Evolutionary conservation across 2,888 invertebrate species (phyloP).

Genomic region (Hoplodrina ambigua): DNA sequence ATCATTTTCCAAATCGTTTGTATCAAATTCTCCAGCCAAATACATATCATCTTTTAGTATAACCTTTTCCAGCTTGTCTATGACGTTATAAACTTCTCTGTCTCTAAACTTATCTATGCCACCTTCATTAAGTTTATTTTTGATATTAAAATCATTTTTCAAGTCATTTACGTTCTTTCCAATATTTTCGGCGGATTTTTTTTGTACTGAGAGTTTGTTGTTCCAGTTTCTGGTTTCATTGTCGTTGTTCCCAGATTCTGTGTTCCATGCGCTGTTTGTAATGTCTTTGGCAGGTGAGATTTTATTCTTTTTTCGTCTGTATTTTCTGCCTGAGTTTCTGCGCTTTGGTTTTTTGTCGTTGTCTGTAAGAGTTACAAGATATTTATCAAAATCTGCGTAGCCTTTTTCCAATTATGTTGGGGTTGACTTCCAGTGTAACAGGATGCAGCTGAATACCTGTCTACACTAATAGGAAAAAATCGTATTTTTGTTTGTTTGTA

Average conservation of each 20-base stretch:
- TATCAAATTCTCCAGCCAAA: constrained; percentile 79
- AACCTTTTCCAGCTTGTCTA: constrained; percentile 83
- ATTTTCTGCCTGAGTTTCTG: constrained; percentile 80
- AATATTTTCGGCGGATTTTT: constrained; percentile 72
- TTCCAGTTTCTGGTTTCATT: constrained; percentile 54
- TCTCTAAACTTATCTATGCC: constrained; percentile 63
- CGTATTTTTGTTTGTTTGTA: too few relatives aligned
- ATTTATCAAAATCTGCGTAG: too few relatives aligned
- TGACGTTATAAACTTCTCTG: constrained; percentile 77
- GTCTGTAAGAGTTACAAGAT: constrained; percentile 41
- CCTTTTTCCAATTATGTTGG: too few relatives aligned
- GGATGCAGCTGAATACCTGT: too few relatives aligned
- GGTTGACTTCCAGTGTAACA: too few relatives aligned
- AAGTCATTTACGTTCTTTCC: constrained; percentile 85
- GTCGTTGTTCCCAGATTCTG: constrained; percentile 21
- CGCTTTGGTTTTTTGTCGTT: constrained; percentile 78
- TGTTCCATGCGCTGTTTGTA: constrained; percentile 28
- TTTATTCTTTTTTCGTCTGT: constrained; percentile 81
- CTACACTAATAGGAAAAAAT: too few relatives aligned
- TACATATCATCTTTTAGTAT: constrained; percentile 83
- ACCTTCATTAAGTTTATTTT: constrained; percentile 31
- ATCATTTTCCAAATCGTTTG: constrained; percentile 80
- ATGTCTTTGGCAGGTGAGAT: constrained; percentile 79
- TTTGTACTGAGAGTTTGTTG: constrained; percentile 70
- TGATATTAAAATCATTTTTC: constrained; percentile 48